Base-by-base conservation (phyloP, 1,140 invertebrate species). In the Amyelois transitella region DNA sequence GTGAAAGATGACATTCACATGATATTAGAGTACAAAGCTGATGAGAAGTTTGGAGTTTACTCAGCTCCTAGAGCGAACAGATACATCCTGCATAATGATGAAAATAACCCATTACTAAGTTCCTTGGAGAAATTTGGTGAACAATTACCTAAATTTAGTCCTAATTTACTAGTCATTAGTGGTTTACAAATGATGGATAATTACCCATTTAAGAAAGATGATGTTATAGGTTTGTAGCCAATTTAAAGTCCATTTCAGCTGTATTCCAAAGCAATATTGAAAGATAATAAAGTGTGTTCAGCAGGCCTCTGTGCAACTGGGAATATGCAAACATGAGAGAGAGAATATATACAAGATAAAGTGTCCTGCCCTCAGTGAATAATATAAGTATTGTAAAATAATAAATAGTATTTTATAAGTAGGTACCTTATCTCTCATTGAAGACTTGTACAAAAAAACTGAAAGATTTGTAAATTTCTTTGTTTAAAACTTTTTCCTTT, bases 111-210 rank as follows among this genome's bases (percentile, higher is more conserved):
- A 5, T 88, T 91, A 58, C 78, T 96, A n/a, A 92, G 91, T 53
- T 93, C 94, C 0, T 73, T 96, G 50, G 92, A 95, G 73, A 90
- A 91, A 43, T 91, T 97, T 61, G 90, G 91, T 6, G 84, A 91
- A 60, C 63, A 91, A 52, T 71, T 96, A n/a, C 75, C 89, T 10
- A 75, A 79, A 0, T 96, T 93, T 67, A 89, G 92, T 20, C 94
- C 95, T 7, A 89, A 95, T 71, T 86, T 97, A 53, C 86, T 96
- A 53, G 94, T 97, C 62, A 89, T 97, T 38, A 94, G 95, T 73
- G 96, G 95, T 0, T 77, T 97, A 18, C 96, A 97, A 76, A 95
- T 96, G 94, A 95, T 97, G 95, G 96, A 97, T 77, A 96, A 94
- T 81, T 96, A 94, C 85, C 94, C 94, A 25, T 95, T 94, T 66